Evolutionary conservation across 1,140 invertebrate genomes (phyloP).

Genomic region (Conus betulinus): DNA sequence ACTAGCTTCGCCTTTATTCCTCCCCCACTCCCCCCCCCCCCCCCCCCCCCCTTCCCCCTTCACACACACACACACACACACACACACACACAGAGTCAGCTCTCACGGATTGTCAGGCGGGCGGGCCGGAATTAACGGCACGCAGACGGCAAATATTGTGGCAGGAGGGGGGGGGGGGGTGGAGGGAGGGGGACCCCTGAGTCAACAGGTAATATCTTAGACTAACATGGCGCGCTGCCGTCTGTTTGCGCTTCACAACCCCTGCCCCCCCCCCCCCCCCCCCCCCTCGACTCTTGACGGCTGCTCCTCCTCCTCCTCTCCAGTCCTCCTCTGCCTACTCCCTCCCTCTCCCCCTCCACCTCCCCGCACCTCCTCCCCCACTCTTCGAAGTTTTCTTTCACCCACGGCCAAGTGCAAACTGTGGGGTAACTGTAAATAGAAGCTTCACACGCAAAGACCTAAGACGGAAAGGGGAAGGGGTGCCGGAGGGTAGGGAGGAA

Average conservation of each 20-base stretch:
- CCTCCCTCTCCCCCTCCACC: background rate
- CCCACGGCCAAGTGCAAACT: too few species aligned
- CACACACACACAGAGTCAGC: background rate
- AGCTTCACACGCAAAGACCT: background rate
- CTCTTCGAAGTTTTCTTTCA: too few species aligned
- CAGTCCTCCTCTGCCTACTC: background rate
- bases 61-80: too few species aligned
- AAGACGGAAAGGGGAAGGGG: background rate
- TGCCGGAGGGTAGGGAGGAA: background rate
- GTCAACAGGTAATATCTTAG: constrained; percentile 59
- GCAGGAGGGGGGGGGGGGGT: background rate
- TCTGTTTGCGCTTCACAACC: constrained; percentile 52
- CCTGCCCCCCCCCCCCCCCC: constrained; percentile 22
- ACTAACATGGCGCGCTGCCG: constrained; percentile 45
- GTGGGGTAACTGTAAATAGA: background rate
- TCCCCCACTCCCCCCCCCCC: too few species aligned
- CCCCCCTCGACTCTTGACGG: background rate
- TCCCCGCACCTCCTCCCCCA: background rate
- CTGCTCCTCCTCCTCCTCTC: background rate
- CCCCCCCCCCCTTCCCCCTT: background rate
- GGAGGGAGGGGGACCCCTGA: background rate
- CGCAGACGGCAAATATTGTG: constrained; percentile 54
- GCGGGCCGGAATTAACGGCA: constrained; percentile 36
- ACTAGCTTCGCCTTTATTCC: too few species aligned
- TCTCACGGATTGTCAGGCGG: constrained; percentile 33